phyloP scores from a whole-genome alignment of 2,113 vertebrate genomes.

The Etia nguti region DNA sequence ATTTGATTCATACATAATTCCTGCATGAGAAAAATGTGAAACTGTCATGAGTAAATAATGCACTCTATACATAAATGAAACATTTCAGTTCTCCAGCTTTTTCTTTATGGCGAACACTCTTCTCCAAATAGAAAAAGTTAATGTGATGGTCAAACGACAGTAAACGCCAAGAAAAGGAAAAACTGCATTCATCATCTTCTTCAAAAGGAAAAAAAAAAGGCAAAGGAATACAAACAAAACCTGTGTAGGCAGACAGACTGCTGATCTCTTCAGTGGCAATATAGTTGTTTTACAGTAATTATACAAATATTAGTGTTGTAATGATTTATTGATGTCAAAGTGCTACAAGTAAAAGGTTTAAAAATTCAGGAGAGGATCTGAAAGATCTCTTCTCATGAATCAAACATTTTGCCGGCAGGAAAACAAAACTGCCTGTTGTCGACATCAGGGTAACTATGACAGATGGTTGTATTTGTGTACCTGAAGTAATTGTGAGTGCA shows the following conservation, averaged over 20 bases:
- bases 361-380: not conserved
- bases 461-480: conserved; percentile 6
- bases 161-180: not conserved
- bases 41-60: not conserved
- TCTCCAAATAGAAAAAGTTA: not conserved
- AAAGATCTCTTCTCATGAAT: conserved; percentile 2
- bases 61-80: not conserved
- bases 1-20: not conserved
- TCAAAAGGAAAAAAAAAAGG: not conserved
- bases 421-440: not conserved
- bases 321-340: conserved; percentile 1
- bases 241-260: not conserved
- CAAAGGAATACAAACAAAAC: not conserved
- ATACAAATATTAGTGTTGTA: not conserved
- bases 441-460: not conserved
- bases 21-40: not conserved
- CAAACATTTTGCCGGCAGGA: not conserved
- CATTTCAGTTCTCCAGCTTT: not conserved
- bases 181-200: not conserved
- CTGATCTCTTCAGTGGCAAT: not conserved
- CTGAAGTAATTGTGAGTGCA: not conserved
- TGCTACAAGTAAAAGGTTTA: not conserved
- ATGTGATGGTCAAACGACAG: not conserved
- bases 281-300: not conserved
- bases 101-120: not conserved